Evolutionary conservation across 2,113 vertebrate species (phyloP), one percentile per base, ranked within the genome.

Genomic region (Piprites chloris): DNA sequence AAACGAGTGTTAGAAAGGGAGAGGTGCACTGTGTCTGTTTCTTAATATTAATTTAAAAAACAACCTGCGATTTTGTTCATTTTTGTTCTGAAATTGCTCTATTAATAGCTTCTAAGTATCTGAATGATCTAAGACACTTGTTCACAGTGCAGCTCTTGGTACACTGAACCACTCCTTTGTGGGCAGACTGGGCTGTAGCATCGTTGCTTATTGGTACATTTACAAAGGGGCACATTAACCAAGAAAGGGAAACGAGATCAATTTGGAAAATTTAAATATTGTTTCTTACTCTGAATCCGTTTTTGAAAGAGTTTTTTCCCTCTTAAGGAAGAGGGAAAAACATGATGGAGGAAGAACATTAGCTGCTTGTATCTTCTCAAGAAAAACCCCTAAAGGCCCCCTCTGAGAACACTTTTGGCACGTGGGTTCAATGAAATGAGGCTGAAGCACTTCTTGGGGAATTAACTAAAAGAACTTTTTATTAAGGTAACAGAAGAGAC

Each of bases 1-100:
- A 61, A 58, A 52, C 26, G 3, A 68, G 9, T 44, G 7, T 58
- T 78, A 37, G 30, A 41, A 62, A 42, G 18, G 23, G 19, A 61
- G 24, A 50, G 12, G 14, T 7, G 56, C 86, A 16, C 14, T 46
- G 16, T 20, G 9, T 59, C 11, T 44, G 9, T 50, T 85, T 58
- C 24, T 14, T 58, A 26, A 28, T 30, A n/a, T 16, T 84, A 44
- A 52, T 91, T 71, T 0, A 23, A 18, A 46, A 73, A 49, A 12
- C 1, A 1, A 1, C 5, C 3, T 12, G 6, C 59, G 11, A 41
- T 73, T 49, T 52, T 76, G 15, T 49, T 14, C 12, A n/a, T n/a
- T 46, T 14, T 73, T 88, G 67, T 72, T 66, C 49, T 74, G 39
- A 52, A 81, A 61, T 61, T 47, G 10, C n/a, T 32, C 11, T 71